Evolutionary conservation across 2,797 vertebrate genomes (phyloP), one percentile per base, ranked within the genome.

Genomic region (Tachyglossus aculeatus): DNA sequence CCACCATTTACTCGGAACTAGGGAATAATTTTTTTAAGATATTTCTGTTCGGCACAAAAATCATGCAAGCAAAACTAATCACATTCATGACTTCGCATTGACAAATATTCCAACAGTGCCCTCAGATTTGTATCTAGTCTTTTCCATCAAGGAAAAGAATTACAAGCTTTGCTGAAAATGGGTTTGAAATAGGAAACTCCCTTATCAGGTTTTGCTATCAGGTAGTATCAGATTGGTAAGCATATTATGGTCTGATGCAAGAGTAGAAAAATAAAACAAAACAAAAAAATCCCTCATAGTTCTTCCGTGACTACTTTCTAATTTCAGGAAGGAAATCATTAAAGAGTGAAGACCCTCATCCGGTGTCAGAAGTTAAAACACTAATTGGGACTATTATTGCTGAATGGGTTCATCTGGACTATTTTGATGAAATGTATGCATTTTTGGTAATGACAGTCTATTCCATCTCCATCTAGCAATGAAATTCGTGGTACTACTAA

Each of bases 61-160:
- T 31, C 36, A 36, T 7, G n/a, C 11, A 24, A 13, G 29, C 31
- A 57, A 54, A 83, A 71, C 39, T 5, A 51, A 21, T 50, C 58
- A 48, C 37, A 45, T 4, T 53, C 14, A 24, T 45, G 15, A 63
- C 18, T 67, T 74, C 53, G 37, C 9, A 24, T 0, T 41, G 39
- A 48, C 22, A 61, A 60, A 33, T 50, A 66, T 40, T 61, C 60
- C 31, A 51, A 63, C 2, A 1, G 7, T 12, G 33, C 43, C 8
- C 9, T 33, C 9, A 43, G 14, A 22, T 44, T 80, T 51, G 9
- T 31, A 45, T 41, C 16, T 72, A 68, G 48, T 3, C 38, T 74
- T 74, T 69, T 18, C 38, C 60, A 47, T 25, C 43, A 73, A 48
- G 22, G 31, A 19, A 31, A 48, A 48, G 25, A 53, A 47, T 74